Conservation (phyloP, 2,888 invertebrate species). For the Phania funesta region DNA sequence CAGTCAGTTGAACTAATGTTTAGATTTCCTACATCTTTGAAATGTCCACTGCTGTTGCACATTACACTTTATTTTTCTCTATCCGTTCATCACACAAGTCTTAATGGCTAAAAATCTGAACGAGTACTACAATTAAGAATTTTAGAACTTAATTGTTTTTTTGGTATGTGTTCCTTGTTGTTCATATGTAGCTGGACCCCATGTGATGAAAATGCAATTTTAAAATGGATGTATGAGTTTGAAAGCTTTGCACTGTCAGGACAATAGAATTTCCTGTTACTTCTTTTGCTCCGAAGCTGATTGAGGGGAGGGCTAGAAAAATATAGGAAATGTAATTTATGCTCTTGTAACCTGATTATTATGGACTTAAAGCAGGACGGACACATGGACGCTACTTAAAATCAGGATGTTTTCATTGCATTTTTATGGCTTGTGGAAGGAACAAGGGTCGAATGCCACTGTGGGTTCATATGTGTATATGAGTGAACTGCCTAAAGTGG, state of each 20-base stretch:
- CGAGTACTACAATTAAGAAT: constrained; percentile 61
- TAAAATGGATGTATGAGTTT: constrained; percentile 8
- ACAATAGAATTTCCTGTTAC: constrained; percentile 29
- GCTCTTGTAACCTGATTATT: constrained; percentile 51
- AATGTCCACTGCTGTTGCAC: constrained; percentile 20
- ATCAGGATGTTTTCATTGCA: constrained; percentile 29
- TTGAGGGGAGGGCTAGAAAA: neutral
- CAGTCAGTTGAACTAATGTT: constrained; percentile 66
- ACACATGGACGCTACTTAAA: constrained; percentile 16
- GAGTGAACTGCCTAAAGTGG: constrained; percentile 72
- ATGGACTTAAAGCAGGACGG: constrained; percentile 45
- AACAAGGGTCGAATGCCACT: constrained; percentile 25
- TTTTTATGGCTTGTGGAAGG: constrained; percentile 23
- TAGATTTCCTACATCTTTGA: constrained; percentile 60
- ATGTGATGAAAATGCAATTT: constrained; percentile 57
- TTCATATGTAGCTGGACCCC: neutral
- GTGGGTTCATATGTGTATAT: constrained; percentile 47
- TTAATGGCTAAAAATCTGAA: constrained; percentile 32
- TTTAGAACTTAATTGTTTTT: constrained; percentile 64
- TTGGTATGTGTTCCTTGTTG: neutral
- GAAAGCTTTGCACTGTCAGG: constrained; percentile 12
- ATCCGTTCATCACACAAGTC: constrained; percentile 19
- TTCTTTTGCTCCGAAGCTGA: neutral
- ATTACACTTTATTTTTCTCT: neutral
- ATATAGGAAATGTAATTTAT: constrained; percentile 59